Percentiles rank a stretch among this genome's conserved stretches.
phyloP scores from a whole-genome alignment of 2,888 invertebrate genomes.

The Pterostichus madidus region DNA sequence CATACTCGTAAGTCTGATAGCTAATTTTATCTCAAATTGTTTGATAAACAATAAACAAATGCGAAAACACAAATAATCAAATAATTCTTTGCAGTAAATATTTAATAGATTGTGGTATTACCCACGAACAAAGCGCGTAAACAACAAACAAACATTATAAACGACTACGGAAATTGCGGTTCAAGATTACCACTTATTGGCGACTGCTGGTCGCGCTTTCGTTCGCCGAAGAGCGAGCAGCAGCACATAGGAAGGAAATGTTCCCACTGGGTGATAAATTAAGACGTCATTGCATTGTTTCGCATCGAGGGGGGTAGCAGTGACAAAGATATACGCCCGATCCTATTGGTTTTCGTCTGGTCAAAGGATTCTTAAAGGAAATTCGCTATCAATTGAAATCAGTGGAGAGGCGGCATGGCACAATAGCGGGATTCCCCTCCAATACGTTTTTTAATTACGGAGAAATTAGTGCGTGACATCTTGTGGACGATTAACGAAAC shows the following conservation, averaged over 20 bases:
- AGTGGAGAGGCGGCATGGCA: slow-evolving; percentile 63
- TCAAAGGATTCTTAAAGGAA: slow-evolving; percentile 74
- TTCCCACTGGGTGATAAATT: slow-evolving; percentile 77
- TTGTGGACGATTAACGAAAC: slow-evolving; percentile 42
- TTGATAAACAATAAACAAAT: slow-evolving; percentile 53
- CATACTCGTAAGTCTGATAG: slow-evolving; percentile 10
- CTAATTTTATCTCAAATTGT: slow-evolving; percentile 52
- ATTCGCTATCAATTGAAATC: slow-evolving; percentile 75
- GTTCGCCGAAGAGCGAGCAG: slow-evolving; percentile 72
- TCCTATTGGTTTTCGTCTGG: slow-evolving; percentile 72
- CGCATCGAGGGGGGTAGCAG: slow-evolving; percentile 72
- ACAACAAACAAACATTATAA: slow-evolving; percentile 46
- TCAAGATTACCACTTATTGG: slow-evolving; percentile 25
- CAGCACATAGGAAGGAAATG: slow-evolving; percentile 76
- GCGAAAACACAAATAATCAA: slow-evolving; percentile 18
- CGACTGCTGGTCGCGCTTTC: slow-evolving; percentile 32
- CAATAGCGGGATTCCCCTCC: slow-evolving; percentile 33
- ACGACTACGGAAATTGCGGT: slow-evolving; percentile 34
- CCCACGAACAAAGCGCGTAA: slow-evolving; percentile 31
- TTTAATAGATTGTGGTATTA: slow-evolving; percentile 16
- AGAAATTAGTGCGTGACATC: slow-evolving; percentile 42
- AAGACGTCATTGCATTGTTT: slow-evolving; percentile 76
- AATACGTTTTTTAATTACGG: slow-evolving; percentile 62
- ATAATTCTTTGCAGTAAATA: slow-evolving; percentile 26
- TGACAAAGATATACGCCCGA: slow-evolving; percentile 76